Conservation (phyloP, 2,888 invertebrate genomes). For the Choreutis nemorana region DNA sequence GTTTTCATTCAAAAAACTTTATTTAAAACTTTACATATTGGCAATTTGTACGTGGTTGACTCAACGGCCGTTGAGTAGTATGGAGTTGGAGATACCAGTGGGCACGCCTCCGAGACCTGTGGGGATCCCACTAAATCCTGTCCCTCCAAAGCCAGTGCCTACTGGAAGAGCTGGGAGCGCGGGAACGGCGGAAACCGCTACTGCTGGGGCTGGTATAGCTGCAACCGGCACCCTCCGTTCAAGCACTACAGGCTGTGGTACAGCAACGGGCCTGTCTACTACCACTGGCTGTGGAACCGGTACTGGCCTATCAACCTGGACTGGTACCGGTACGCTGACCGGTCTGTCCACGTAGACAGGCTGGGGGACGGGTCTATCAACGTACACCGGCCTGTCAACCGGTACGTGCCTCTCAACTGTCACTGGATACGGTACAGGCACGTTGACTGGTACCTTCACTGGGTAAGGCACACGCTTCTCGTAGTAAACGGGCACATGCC, state of each 20-base stretch:
- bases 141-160: constrained; percentile 5
- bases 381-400: constrained; percentile 65
- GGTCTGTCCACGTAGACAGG: constrained; percentile 66
- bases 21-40: no score
- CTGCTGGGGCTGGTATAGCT: constrained; percentile 6
- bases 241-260: constrained; percentile 40
- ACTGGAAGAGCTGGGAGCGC: constrained; percentile 10
- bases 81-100: constrained; percentile 7
- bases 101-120: constrained; percentile 9
- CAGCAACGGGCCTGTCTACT: constrained; percentile 31
- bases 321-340: constrained; percentile 68
- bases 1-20: no score
- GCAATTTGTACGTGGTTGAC: no score
- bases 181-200: constrained; percentile 5
- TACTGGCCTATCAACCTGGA: constrained; percentile 63
- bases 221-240: constrained; percentile 30
- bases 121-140: constrained; percentile 8
- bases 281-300: constrained; percentile 27
- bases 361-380: constrained; percentile 59
- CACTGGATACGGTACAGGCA: constrained; percentile 68
- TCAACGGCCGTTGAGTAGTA: constrained; percentile 9
- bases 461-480: constrained; percentile 57
- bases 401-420: constrained; percentile 65
- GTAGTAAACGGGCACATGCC: constrained; percentile 55
- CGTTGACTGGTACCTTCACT: constrained; percentile 58